These are phyloP conservation scores for Leptoclinus maculatus DNA, from an alignment of 2,797 vertebrate genomes.

Conservation along the genomic window DNA sequence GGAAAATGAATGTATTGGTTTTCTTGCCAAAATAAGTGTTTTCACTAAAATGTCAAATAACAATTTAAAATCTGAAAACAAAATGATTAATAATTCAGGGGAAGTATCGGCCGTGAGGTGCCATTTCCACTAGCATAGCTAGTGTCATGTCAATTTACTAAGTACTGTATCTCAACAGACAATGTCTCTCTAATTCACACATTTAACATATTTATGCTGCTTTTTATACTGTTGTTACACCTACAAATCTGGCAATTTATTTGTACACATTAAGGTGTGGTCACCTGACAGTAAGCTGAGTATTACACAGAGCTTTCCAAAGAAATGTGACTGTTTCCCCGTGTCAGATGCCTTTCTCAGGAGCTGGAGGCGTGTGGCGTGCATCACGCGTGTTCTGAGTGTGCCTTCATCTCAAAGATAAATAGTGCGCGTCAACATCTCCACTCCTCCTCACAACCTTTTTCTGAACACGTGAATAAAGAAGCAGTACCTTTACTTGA, in stretches of 20 bases:
- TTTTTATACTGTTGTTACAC: neutral
- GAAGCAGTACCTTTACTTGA: constrained; percentile 27
- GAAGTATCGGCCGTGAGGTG: neutral
- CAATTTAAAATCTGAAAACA: too few relatives aligned
- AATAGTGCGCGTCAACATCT: constrained; percentile 32
- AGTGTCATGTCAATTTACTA: neutral
- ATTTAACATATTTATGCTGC: neutral
- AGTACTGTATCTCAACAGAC: too few relatives aligned
- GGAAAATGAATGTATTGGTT: neutral
- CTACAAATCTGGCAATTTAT: neutral
- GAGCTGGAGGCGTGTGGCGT: constrained; percentile 27
- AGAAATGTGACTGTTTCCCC: constrained; percentile 9
- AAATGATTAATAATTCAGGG: neutral
- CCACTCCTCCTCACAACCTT: constrained; percentile 23
- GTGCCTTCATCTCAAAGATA: constrained; percentile 37
- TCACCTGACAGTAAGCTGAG: constrained; percentile 12
- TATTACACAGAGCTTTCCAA: constrained; percentile 6
- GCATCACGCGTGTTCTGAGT: constrained; percentile 21
- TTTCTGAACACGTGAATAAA: constrained; percentile 28
- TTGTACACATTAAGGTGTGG: neutral
- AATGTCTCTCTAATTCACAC: too few relatives aligned
- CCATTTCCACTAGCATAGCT: neutral
- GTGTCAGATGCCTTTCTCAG: constrained; percentile 15
- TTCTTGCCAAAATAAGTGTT: neutral
- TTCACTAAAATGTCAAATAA: neutral